Conservation (phyloP, 2,797 vertebrate genomes). For the Phrynocephalus forsythii region DNA sequence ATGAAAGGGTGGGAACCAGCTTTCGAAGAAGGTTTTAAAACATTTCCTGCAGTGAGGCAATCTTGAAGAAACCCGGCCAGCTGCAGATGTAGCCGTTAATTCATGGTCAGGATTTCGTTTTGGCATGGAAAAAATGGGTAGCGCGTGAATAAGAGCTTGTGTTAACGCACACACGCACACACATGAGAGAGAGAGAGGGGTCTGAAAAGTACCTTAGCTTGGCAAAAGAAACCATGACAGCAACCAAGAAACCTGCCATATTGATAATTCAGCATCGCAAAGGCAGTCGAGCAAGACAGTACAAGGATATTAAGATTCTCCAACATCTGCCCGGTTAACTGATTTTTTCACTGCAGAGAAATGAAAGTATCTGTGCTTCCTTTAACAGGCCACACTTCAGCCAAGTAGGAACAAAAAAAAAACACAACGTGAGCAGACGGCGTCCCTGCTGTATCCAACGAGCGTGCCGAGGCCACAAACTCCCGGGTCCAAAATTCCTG, state of each 20-base stretch:
- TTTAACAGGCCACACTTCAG: neutral
- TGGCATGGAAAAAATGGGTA: conserved; percentile 51
- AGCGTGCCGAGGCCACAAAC: too few species aligned
- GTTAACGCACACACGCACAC: conserved; percentile 46
- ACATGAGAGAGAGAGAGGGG: neutral
- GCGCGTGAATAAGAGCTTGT: conserved; percentile 63
- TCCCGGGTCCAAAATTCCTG: neutral
- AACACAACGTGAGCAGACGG: too few species aligned
- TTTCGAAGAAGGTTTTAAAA: conserved; percentile 77
- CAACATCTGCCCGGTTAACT: too few species aligned
- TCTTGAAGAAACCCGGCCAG: conserved; percentile 64
- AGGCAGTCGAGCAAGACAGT: too few species aligned
- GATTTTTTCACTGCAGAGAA: too few species aligned
- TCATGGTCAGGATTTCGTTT: conserved; percentile 66
- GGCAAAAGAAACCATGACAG: conserved; percentile 16
- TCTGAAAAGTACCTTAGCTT: conserved; percentile 37
- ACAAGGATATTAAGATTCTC: too few species aligned
- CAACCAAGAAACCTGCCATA: neutral
- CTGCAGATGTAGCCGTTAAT: conserved; percentile 68
- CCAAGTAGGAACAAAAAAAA: neutral
- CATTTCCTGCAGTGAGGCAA: conserved; percentile 77
- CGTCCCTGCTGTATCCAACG: too few species aligned
- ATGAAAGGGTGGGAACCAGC: conserved; percentile 58
- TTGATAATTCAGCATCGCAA: too few species aligned
- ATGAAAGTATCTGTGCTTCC: too few species aligned